A percentile compares a stretch with the other conserved stretches of the same genome.
phyloP scores from a whole-genome alignment of 2,888 invertebrate genomes.

The Drosophila hamatofila region DNA sequence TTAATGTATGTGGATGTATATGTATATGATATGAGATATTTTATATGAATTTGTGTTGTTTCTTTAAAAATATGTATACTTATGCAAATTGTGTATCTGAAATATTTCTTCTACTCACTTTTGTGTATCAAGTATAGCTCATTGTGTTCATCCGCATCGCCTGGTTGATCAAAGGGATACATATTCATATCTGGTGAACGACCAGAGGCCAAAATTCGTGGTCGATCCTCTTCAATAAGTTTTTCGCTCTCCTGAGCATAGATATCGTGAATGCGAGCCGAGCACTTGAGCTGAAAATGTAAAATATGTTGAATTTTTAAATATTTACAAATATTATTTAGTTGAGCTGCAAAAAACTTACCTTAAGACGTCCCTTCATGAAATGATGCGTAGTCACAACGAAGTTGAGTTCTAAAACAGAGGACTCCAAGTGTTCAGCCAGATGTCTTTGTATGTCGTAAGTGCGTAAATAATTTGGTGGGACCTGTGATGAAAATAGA shows the following conservation, averaged over 20 bases:
- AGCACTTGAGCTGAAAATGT: constrained; percentile 81
- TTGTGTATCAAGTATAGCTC: constrained; percentile 83
- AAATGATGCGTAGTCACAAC: constrained; percentile 84
- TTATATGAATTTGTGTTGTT: not conserved
- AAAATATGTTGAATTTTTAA: too few species aligned
- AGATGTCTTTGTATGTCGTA: constrained; percentile 83
- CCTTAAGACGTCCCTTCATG: constrained; percentile 83
- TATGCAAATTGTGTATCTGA: not conserved
- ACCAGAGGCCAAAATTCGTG: constrained; percentile 85
- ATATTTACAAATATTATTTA: not conserved
- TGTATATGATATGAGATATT: not conserved
- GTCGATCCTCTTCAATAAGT: constrained; percentile 84
- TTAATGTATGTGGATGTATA: too few species aligned
- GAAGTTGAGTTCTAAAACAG: constrained; percentile 83
- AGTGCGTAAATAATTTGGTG: constrained; percentile 76
- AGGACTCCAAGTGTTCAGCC: constrained; percentile 83
- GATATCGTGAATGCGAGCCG: constrained; percentile 84
- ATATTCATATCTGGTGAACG: constrained; percentile 84
- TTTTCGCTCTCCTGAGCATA: constrained; percentile 84
- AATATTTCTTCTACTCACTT: constrained; percentile 70
- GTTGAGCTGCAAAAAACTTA: constrained; percentile 24
- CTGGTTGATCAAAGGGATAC: constrained; percentile 84
- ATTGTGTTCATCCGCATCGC: constrained; percentile 82
- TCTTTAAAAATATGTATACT: too few species aligned
- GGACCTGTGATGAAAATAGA: constrained; percentile 68